Conservation (phyloP, 2,888 invertebrate species). For the Masnerella sp. region DNA sequence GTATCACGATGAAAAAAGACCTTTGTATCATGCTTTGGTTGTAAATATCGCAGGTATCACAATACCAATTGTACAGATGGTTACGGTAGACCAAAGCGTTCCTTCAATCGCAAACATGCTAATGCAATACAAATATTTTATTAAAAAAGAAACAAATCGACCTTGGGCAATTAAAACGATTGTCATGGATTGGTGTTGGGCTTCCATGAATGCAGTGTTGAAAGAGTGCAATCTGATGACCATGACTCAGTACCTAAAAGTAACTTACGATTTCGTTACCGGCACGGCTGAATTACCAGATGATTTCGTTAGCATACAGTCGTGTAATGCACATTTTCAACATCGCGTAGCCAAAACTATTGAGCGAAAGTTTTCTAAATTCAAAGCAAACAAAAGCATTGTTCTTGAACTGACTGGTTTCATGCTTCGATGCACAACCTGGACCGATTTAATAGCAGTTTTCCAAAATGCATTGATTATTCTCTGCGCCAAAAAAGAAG, state of each 20-base stretch:
- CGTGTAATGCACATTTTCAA: slow-evolving; percentile 18
- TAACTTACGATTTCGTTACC: slow-evolving; percentile 9
- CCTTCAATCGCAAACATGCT: slow-evolving; percentile 6
- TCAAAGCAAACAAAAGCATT: neutral
- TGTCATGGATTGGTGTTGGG: slow-evolving; percentile 38
- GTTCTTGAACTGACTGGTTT: slow-evolving; percentile 9
- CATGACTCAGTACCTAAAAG: neutral
- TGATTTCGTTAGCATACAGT: slow-evolving; percentile 23
- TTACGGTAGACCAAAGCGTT: slow-evolving; percentile 12
- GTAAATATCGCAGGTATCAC: no score
- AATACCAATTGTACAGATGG: no score
- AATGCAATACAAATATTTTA: slow-evolving; percentile 5
- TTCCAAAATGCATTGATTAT: no score
- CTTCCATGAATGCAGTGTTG: slow-evolving; percentile 15
- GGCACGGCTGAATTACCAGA: neutral
- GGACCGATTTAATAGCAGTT: neutral
- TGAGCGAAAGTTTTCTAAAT: neutral
- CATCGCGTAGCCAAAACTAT: slow-evolving; percentile 6
- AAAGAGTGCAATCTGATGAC: neutral
- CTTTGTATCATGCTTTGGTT: no score
- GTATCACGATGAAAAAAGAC: no score
- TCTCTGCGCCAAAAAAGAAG: no score
- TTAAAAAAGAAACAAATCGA: neutral
- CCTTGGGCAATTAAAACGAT: neutral
- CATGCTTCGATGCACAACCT: neutral